Evolutionary conservation across 2,113 vertebrate species (phyloP), one percentile per base, ranked within the genome.

Genomic region (Eleginops maclovinus): DNA sequence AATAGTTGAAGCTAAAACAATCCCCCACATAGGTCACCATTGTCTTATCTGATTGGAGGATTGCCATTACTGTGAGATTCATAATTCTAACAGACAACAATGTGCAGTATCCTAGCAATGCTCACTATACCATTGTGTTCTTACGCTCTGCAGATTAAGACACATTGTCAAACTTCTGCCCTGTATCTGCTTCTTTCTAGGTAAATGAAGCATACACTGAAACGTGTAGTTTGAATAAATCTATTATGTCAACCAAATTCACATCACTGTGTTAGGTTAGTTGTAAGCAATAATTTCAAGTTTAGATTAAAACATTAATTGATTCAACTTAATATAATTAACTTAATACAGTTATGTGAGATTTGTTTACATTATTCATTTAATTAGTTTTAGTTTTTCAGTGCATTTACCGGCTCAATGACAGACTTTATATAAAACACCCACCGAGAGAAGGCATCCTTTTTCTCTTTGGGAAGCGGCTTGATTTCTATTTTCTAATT

Each of bases 401-500:
- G 31, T 36, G 31, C n/a, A n/a, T 72, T 72, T 72, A 65, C 60
- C 44, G 24, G 62, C 36, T 70, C 17, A 60, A 75, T 26, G 41
- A 71, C 2, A 36, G 6, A 36, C 31, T 36, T 4, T 8, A 53
- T 58, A 56, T 75, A 77, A 63, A 75, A 79, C 58, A 72, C 78
- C 77, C 19, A 72, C 26, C 76, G 16, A 72, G 17, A 60, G 55
- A 77, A 74, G 70, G 36, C 53, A 46, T 82, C 59, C 19, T 10
- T 53, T 76, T 79, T 67, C 59, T 66, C 55, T 71, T 73, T 58
- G 24, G 53, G 49, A n/a, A 17, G n/a, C 72, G 55, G 72, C 49
- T 75, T 67, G 63, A 75, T 81, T 83, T 59, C 46, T 67, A 36
- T 80, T 87, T 84, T 77, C 73, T 82, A 79, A 84, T 83, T 88